phyloP scores from a whole-genome alignment of 2,888 invertebrate genomes.

The Stenoptilia bipunctidactyla region DNA sequence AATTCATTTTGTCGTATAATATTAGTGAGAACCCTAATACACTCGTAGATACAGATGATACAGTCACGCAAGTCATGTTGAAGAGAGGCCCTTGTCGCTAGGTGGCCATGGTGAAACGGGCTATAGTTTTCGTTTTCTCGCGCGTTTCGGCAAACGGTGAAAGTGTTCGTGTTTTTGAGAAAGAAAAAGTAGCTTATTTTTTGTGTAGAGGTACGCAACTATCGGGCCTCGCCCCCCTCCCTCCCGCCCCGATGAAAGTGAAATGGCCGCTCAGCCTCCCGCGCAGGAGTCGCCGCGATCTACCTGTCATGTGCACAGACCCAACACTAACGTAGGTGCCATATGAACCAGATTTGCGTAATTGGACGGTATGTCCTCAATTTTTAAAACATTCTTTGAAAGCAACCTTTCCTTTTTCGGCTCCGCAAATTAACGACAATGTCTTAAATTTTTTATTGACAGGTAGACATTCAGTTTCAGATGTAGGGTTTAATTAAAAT shows the following conservation, averaged over 20 bases:
- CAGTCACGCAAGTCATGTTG: no score
- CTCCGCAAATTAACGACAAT: no score
- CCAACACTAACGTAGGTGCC: constrained; percentile 26
- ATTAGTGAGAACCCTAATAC: no score
- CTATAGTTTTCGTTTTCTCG: constrained; percentile 34
- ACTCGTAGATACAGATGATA: no score
- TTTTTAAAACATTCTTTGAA: not conserved
- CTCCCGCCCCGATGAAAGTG: constrained; percentile 35
- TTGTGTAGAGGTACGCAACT: constrained; percentile 45
- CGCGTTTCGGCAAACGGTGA: constrained; percentile 53
- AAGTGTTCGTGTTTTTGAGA: constrained; percentile 64
- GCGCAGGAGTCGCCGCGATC: constrained; percentile 20
- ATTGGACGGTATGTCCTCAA: not conserved
- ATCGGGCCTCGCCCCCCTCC: constrained; percentile 13
- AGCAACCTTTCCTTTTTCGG: not conserved
- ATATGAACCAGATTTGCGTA: not conserved
- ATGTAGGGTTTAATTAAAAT: no score
- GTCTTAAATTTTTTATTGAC: no score
- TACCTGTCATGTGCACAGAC: constrained; percentile 26
- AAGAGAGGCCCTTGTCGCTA: no score
- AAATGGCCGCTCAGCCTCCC: constrained; percentile 37
- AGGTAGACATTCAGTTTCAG: no score
- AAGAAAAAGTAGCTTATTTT: constrained; percentile 66
- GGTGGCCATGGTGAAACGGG: not conserved
- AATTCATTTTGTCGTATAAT: no score